Base-by-base conservation (phyloP, 2,113 vertebrate species). In the Eptesicus fuscus region DNA sequence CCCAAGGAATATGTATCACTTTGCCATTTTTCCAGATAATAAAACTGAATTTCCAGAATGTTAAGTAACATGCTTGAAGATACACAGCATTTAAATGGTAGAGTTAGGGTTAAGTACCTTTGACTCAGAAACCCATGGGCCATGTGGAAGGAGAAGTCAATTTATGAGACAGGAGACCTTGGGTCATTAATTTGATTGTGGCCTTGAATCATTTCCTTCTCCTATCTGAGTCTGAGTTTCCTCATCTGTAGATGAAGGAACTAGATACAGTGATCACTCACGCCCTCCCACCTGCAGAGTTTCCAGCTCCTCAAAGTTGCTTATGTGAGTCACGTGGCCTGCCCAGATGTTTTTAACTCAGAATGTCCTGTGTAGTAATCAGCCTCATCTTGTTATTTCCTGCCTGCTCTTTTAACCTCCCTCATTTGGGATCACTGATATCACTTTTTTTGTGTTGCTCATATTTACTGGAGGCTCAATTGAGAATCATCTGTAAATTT, bases 401-500 rank as follows among this genome's bases (percentile, higher is more conserved):
- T 96, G 90, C 49, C 85, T 95, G 95, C 44, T 77, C 95, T 92
- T 86, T 85, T 92, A 95, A 95, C 92, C 88, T 97, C 93, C 73
- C 47, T 95, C 85, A 83, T 90, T 93, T 92, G 83, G 92, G 88
- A 88, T 95, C 93, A 49, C 89, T 93, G 94, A 53, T 93, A 88
- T 93, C 13, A 4, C 59, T 61, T 88, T 96, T 96, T 73, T 16
- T 35, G 32, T 95, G 90, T 84, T 59, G 53, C 51, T 95, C n/a
- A 1, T 93, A 90, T 96, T 96, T 96, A 94, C 56, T 4, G 11
- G 95, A 83, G 69, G 76, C 92, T 40, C 49, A 3, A 96, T 95
- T 96, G 96, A 96, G 96, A 96, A 91, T 96, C 78, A 92, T 96
- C 94, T 96, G 96, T 44, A 91, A 90, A 96, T 86, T 95, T 96